These are phyloP conservation scores for Leucophenga varia DNA, from an alignment of 1,140 invertebrate species.

Conservation along the genomic window DNA sequence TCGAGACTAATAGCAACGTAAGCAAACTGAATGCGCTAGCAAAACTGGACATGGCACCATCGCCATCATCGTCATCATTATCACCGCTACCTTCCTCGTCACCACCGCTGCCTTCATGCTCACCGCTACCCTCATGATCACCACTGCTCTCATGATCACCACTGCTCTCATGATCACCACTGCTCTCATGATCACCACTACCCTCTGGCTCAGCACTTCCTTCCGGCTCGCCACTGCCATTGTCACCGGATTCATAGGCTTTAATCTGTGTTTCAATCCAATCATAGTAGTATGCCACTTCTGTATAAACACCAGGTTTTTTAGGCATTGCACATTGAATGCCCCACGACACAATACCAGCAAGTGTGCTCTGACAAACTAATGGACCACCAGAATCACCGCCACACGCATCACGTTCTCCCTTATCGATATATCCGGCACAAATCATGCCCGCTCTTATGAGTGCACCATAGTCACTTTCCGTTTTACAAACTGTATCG, in stretches of 20 bases:
- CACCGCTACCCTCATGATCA: slow-evolving; percentile 7
- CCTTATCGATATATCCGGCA: slow-evolving; percentile 39
- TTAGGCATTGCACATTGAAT: slow-evolving; percentile 63
- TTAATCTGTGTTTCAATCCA: slow-evolving; percentile 60
- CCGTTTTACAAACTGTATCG: slow-evolving; percentile 23
- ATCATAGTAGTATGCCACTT: slow-evolving; percentile 62
- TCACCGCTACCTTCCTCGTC: slow-evolving; percentile 4
- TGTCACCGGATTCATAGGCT: slow-evolving; percentile 2
- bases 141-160: neutral
- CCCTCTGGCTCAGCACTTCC: slow-evolving; percentile 1
- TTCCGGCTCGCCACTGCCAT: neutral
- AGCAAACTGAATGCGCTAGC: too few species aligned
- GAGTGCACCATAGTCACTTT: slow-evolving; percentile 14
- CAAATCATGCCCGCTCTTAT: slow-evolving; percentile 45
- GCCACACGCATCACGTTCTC: slow-evolving; percentile 37
- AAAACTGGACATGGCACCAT: slow-evolving; percentile 16
- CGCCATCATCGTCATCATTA: neutral
- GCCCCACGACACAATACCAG: slow-evolving; percentile 73
- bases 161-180: neutral
- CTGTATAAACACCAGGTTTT: slow-evolving; percentile 72
- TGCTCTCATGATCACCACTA: neutral
- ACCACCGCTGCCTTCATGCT: neutral
- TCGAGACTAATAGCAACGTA: too few species aligned
- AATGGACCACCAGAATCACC: slow-evolving; percentile 66
- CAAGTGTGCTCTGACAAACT: slow-evolving; percentile 58